A percentile compares a stretch with the other conserved stretches of the same genome.
phyloP scores from a whole-genome alignment of 1,140 invertebrate genomes.

The Conus betulinus region DNA sequence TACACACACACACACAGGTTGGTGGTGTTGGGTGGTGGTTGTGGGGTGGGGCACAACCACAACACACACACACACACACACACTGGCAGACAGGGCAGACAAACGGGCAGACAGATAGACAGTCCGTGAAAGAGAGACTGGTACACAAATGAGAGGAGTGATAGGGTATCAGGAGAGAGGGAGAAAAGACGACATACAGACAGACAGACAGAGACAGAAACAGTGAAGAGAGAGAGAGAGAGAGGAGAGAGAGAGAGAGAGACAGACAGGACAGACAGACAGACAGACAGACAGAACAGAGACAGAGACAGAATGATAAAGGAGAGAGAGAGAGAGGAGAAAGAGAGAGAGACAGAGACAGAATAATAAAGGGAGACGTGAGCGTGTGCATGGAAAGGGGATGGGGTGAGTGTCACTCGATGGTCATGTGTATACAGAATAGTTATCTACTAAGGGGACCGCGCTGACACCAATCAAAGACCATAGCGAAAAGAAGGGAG shows the following conservation, averaged over 20 bases:
- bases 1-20: too few species aligned
- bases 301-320: background rate
- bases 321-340: background rate
- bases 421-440: too few species aligned
- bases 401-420: too few species aligned
- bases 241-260: constrained; percentile 11
- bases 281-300: constrained; percentile 8
- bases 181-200: background rate
- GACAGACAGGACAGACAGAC: constrained; percentile 10
- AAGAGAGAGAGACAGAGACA: constrained; percentile 26
- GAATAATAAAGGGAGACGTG: background rate
- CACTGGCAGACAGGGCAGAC: background rate
- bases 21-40: too few species aligned
- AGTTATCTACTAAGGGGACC: too few species aligned
- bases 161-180: background rate
- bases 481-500: too few species aligned
- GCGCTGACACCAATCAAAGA: too few species aligned
- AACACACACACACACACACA: background rate
- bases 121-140: constrained; percentile 7
- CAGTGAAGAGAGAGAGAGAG: background rate
- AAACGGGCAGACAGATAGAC: background rate
- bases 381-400: too few species aligned
- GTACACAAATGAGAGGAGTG: constrained; percentile 1
- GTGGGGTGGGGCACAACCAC: too few species aligned
- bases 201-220: constrained; percentile 2